A percentile compares a stretch with the other conserved stretches of the same genome.
phyloP scores from a whole-genome alignment of 2,113 vertebrate genomes.

The Ammodramus savannarum region DNA sequence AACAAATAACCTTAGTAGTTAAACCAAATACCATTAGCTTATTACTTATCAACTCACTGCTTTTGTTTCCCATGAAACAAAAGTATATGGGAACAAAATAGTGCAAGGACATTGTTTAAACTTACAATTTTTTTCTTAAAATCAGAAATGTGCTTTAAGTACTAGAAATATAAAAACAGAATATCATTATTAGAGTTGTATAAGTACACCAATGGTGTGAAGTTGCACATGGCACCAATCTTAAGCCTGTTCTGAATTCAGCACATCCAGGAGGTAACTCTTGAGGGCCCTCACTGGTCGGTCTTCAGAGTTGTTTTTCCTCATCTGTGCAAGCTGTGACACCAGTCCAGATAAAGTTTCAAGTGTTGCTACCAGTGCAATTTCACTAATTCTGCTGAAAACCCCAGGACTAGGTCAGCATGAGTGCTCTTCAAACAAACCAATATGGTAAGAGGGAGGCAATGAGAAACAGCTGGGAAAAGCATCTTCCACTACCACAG shows the following conservation, averaged over 20 bases:
- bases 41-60: neutral
- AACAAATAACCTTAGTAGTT: neutral
- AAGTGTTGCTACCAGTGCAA: neutral
- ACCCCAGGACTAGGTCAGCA: neutral
- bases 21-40: neutral
- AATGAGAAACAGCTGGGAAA: neutral
- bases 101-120: neutral
- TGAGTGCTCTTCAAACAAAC: neutral
- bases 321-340: neutral
- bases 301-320: neutral
- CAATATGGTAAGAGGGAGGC: neutral
- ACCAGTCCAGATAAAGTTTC: neutral
- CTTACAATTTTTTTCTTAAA: neutral
- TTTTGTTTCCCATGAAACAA: neutral
- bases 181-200: neutral
- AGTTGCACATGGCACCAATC: neutral
- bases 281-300: neutral
- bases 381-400: neutral
- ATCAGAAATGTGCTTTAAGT: neutral
- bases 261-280: neutral
- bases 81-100: neutral
- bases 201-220: neutral
- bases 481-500: neutral
- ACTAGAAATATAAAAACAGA: neutral
- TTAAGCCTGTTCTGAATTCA: neutral